Evolutionary conservation across 1,140 invertebrate species (phyloP).

Genomic region (Thaumetopoea pityocampa): DNA sequence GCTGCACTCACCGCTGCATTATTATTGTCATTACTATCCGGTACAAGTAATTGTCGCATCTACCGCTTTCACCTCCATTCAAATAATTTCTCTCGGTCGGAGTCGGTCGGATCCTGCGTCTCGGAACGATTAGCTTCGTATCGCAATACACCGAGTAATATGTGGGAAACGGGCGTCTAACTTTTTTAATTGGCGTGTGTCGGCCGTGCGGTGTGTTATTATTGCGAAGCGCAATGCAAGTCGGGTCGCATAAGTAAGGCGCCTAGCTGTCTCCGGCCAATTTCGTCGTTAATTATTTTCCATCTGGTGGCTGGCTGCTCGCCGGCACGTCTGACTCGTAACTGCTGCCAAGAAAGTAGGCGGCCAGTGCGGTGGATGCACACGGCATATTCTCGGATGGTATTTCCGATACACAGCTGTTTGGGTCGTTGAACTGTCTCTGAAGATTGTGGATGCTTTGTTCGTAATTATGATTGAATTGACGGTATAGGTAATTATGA

Average conservation of each 20-base stretch:
- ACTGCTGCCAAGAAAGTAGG: slow-evolving; percentile 51
- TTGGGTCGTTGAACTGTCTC: slow-evolving; percentile 37
- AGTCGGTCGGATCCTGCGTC: slow-evolving; percentile 30
- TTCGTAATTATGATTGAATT: no score
- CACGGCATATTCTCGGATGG: slow-evolving; percentile 37
- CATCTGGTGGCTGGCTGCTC: slow-evolving; percentile 44
- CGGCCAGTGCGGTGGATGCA: slow-evolving; percentile 33
- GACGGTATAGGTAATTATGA: no score
- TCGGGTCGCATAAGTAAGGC: slow-evolving; percentile 62
- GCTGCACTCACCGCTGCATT: slow-evolving; percentile 37
- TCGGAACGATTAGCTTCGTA: slow-evolving; percentile 19
- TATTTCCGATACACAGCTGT: slow-evolving; percentile 45
- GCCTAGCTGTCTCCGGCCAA: slow-evolving; percentile 68
- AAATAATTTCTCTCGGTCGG: slow-evolving; percentile 40
- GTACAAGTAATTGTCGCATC: slow-evolving; percentile 43
- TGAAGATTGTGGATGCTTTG: slow-evolving; percentile 29
- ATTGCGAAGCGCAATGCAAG: slow-evolving; percentile 56
- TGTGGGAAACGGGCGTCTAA: slow-evolving; percentile 53
- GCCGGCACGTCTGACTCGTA: slow-evolving; percentile 52
- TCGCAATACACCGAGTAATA: slow-evolving; percentile 43
- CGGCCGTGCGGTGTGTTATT: slow-evolving; percentile 48
- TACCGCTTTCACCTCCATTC: slow-evolving; percentile 54
- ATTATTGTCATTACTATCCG: slow-evolving; percentile 42
- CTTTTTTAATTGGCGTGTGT: slow-evolving; percentile 61
- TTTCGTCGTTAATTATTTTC: slow-evolving; percentile 68